Conservation (phyloP, 2,797 vertebrate species). For the Percopsis omiscomaycus region DNA sequence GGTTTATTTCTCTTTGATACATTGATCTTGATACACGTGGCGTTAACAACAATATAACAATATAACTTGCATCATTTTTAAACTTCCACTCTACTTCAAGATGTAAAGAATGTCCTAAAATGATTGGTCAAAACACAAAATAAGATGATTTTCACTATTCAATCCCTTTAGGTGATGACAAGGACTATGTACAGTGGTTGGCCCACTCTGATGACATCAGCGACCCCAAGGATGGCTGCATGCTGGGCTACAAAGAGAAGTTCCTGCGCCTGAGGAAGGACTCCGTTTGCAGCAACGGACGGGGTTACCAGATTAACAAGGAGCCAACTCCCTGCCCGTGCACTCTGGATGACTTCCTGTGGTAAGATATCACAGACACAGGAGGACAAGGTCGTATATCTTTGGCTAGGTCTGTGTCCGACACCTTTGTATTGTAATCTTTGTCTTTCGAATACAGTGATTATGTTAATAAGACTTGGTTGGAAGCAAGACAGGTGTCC, state of each 20-base stretch:
- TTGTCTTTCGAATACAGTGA: too few relatives aligned
- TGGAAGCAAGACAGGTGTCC: too few relatives aligned
- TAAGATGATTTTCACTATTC: too few relatives aligned
- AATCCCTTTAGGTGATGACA: constrained; percentile 74
- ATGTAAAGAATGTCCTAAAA: too few relatives aligned
- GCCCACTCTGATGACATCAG: constrained; percentile 91
- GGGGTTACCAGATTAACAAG: constrained; percentile 81
- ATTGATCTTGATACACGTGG: neutral
- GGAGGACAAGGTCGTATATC: too few relatives aligned
- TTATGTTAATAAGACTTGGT: too few relatives aligned
- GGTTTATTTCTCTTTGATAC: neutral
- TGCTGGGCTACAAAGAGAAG: constrained; percentile 92
- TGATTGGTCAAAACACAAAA: too few relatives aligned
- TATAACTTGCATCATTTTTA: neutral
- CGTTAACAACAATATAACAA: too few relatives aligned
- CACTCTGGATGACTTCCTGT: constrained; percentile 91
- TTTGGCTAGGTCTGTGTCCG: too few relatives aligned
- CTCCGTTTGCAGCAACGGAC: constrained; percentile 89
- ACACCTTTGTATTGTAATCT: too few relatives aligned
- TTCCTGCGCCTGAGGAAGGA: constrained; percentile 89
- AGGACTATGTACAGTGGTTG: constrained; percentile 91
- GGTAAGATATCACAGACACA: constrained; percentile 71
- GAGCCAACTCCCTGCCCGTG: constrained; percentile 83
- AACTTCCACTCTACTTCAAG: too few relatives aligned
- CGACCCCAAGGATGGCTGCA: constrained; percentile 87